Evolutionary conservation across 2,113 vertebrate genomes (phyloP).

Genomic region (Heterotilapia buettikoferi): DNA sequence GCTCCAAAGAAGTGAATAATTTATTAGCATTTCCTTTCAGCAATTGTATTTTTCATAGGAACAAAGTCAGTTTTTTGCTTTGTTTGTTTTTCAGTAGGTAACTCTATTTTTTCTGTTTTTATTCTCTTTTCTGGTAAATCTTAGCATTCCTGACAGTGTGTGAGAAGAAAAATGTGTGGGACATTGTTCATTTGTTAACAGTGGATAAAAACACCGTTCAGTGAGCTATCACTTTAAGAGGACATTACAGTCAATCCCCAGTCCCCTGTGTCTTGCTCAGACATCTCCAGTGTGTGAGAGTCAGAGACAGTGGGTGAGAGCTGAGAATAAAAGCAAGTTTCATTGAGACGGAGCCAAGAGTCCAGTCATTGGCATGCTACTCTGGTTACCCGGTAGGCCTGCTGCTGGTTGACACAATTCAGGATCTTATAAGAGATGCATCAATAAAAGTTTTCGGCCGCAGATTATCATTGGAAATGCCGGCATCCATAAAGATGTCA

Average conservation of each 20-base stretch:
- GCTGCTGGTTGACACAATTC: background rate
- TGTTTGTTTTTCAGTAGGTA: background rate
- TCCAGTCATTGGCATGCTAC: conserved; percentile 53
- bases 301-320: conserved; percentile 7
- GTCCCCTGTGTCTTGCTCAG: conserved; percentile 42
- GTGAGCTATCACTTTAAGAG: conserved; percentile 48
- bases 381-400: conserved; percentile 17
- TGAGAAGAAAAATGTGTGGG: background rate
- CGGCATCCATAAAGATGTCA: background rate
- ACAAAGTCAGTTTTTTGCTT: background rate
- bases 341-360: conserved; percentile 29
- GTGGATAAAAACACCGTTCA: conserved; percentile 8
- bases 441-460: background rate
- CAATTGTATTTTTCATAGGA: background rate
- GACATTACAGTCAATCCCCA: conserved; percentile 20
- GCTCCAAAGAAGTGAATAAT: background rate
- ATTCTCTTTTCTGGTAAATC: background rate
- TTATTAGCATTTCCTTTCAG: background rate
- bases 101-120: background rate
- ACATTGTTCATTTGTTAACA: conserved; percentile 6
- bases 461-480: background rate
- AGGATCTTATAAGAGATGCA: background rate
- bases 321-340: conserved; percentile 47
- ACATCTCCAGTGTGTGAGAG: conserved; percentile 35
- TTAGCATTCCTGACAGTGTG: background rate